A percentile compares a stretch with the other conserved stretches of the same genome.
Conservation (phyloP, 2,113 vertebrate genomes). For the Equus quagga region DNA sequence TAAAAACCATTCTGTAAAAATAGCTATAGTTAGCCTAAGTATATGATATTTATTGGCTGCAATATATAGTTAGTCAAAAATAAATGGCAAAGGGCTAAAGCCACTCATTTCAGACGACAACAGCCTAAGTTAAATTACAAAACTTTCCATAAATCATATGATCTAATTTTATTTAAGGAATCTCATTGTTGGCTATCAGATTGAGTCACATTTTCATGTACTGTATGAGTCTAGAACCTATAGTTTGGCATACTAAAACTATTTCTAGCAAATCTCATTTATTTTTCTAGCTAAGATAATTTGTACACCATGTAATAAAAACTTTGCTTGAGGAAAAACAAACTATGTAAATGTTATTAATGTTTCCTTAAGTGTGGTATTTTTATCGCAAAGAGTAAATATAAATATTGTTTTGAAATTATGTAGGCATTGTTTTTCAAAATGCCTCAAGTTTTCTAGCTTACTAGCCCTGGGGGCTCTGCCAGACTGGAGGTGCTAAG, state of each 20-base stretch:
- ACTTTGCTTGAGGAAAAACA: not conserved
- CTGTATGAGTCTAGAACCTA: not conserved
- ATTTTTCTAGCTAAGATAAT: not conserved
- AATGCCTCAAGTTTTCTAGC: not conserved
- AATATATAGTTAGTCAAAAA: constrained; percentile 21
- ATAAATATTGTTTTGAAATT: not conserved
- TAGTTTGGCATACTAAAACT: not conserved
- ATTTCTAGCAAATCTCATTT: not conserved
- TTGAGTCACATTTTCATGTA: not conserved
- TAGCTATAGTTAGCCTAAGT: constrained; percentile 43
- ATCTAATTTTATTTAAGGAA: constrained; percentile 28
- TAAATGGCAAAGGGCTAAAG: constrained; percentile 48
- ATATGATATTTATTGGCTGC: constrained; percentile 13
- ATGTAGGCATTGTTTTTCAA: not conserved
- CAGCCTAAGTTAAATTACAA: not conserved
- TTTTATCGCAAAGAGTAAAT: not conserved
- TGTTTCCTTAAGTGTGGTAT: not conserved
- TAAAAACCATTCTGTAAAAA: constrained; percentile 51
- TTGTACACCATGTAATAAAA: not conserved
- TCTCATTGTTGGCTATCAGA: not conserved
- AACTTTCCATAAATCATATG: not conserved
- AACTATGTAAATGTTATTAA: not conserved
- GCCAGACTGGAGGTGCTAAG: not conserved
- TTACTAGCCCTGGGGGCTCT: not conserved
- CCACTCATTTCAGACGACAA: not conserved